Evolutionary conservation across 2,888 invertebrate species (phyloP).

Genomic region (Lycophotia porphyrea): DNA sequence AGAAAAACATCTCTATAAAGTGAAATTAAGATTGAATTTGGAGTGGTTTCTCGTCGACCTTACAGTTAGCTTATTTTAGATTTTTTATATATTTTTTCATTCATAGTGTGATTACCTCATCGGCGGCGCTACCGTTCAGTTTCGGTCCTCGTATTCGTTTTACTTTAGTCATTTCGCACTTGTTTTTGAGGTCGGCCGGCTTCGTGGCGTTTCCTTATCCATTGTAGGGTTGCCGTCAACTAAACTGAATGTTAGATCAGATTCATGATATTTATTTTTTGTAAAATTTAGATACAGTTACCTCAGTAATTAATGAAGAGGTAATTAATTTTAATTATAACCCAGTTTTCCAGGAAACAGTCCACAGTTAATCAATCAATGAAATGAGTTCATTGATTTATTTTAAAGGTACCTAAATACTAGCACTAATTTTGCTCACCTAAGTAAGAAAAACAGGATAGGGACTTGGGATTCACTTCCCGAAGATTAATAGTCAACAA

Average conservation of each 20-base stretch:
- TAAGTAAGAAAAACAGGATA: not conserved
- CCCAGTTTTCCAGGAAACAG: slow-evolving; percentile 1
- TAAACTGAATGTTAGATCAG: slow-evolving; percentile 1
- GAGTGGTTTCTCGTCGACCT: slow-evolving; percentile 48
- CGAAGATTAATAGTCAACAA: not conserved
- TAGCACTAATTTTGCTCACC: not conserved
- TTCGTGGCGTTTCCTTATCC: slow-evolving; percentile 68
- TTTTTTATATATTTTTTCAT: slow-evolving; percentile 80
- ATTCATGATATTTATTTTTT: not conserved
- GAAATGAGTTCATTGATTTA: slow-evolving; percentile 1
- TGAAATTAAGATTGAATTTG: slow-evolving; percentile 50
- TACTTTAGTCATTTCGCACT: slow-evolving; percentile 71
- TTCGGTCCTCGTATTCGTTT: slow-evolving; percentile 69
- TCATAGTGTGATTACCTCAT: slow-evolving; percentile 85
- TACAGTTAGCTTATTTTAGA: slow-evolving; percentile 74
- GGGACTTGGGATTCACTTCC: not conserved
- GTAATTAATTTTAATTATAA: not conserved
- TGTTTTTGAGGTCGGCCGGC: slow-evolving; percentile 71
- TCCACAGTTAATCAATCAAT: not conserved
- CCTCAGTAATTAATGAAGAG: not conserved
- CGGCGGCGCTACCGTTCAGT: slow-evolving; percentile 73
- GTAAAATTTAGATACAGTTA: not conserved
- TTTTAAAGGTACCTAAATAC: no score
- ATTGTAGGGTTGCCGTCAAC: slow-evolving; percentile 51
- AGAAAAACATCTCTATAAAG: slow-evolving; percentile 22